Evolutionary conservation across 2,797 vertebrate species (phyloP).

Genomic region (Gobionotothen gibberifrons): DNA sequence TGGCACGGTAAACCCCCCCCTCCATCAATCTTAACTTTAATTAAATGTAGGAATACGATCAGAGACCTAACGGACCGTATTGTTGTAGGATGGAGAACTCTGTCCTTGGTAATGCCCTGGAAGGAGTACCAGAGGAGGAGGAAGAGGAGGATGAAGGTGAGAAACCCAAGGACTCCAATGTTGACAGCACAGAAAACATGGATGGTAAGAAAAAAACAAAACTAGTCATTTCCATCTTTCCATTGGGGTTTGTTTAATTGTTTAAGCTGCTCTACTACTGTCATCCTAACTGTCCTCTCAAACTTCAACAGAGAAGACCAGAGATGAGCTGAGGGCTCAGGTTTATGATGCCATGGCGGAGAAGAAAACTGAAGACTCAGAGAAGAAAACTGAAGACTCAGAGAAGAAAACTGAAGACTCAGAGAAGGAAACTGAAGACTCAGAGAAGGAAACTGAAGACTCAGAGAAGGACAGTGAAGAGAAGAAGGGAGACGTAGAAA

Average conservation of each 20-base stretch:
- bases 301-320: conserved; percentile 89
- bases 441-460: too few relatives aligned
- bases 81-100: conserved; percentile 93
- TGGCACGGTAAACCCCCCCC: conserved; percentile 86
- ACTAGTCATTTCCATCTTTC: neutral
- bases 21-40: neutral
- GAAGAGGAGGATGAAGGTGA: conserved; percentile 88
- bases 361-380: conserved; percentile 9
- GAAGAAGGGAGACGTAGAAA: conserved; percentile 52
- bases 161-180: conserved; percentile 84
- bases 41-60: neutral
- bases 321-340: conserved; percentile 95
- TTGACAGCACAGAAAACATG: conserved; percentile 88
- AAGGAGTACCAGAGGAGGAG: conserved; percentile 93
- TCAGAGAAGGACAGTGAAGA: conserved; percentile 70
- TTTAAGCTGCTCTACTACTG: too few relatives aligned
- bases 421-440: too few relatives aligned
- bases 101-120: conserved; percentile 94
- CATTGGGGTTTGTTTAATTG: neutral
- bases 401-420: too few relatives aligned
- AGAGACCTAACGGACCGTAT: accelerated
- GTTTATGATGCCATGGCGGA: conserved; percentile 94
- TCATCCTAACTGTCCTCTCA: neutral
- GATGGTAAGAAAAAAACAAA: conserved; percentile 86
- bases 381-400: too few relatives aligned